Base-by-base conservation (phyloP, 2,888 invertebrate genomes). In the Aphodius sticticus region DNA sequence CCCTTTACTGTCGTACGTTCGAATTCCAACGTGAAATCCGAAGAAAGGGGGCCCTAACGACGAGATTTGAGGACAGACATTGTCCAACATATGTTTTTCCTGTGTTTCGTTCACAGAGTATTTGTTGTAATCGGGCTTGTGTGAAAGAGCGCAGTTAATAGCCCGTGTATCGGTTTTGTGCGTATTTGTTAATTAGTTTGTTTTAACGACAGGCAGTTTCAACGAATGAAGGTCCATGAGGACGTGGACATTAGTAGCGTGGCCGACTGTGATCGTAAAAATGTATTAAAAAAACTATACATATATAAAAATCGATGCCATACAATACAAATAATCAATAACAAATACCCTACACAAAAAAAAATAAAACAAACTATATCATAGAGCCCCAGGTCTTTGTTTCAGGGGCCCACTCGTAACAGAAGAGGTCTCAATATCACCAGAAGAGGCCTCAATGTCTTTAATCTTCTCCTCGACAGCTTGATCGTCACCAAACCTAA, bases 231-330 rank as follows among this genome's bases (percentile, higher is more conserved):
- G 12, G 15, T 70, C 77, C 70, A 70, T 70, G 70, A 70, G 77
- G 77, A 77, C 77, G 77, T 70, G 77, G 70, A 77, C 2, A 5
- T 9, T 26, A 16, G 77, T 26, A 70, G 77, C 77, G 14, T 70
- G 77, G 77, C 70, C 77, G 77, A 77, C 36, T 77, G 77, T 77
- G 26, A 70, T 14, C 77, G 7, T 38, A n/a, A n/a, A n/a, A n/a
- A 53, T 53, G 12, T 53, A 53, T 53, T 53, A 53, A 53, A 53
- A 38, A 53, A 53, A 53, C 12, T 53, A 53, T 53, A 53, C 53
- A 53, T 53, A 53, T 53, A 53, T 53, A 53, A 53, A 53, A 53
- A 53, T 26, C 4, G 53, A 53, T 26, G 26, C 26, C 26, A 53
- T 53, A 53, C 53, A 53, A 53, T 12, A 53, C 53, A 53, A 53